These are phyloP conservation scores for Lepus timidus DNA, from an alignment of 2,113 vertebrate species.

Conservation along the genomic window DNA sequence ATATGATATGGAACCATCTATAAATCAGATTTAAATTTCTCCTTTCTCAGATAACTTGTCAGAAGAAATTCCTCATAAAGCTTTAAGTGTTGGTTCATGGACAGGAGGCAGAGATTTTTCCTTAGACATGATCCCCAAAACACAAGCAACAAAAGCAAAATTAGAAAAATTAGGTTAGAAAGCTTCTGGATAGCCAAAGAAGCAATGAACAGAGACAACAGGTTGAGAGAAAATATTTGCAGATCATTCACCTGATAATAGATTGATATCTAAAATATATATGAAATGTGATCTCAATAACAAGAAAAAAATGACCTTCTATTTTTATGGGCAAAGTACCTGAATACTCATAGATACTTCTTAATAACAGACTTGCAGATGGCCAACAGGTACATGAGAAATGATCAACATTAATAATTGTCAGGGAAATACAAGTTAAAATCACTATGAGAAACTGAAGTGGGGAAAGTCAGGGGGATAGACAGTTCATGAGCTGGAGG, in stretches of 20 bases:
- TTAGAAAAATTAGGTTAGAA: too few species aligned
- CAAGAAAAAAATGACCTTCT: not conserved
- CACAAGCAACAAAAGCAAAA: too few species aligned
- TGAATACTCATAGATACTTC: not conserved
- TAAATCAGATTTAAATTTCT: not conserved
- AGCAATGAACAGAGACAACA: too few species aligned
- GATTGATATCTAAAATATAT: not conserved
- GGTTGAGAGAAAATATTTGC: not conserved
- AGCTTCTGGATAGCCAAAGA: too few species aligned
- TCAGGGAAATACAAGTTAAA: not conserved
- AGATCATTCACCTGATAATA: not conserved
- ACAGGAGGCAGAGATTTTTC: not conserved
- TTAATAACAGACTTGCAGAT: not conserved
- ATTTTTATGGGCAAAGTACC: not conserved
- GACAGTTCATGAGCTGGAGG: too few species aligned
- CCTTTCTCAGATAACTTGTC: not conserved
- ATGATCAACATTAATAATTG: not conserved
- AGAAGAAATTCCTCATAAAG: not conserved
- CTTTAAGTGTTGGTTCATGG: not conserved
- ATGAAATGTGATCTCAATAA: not conserved
- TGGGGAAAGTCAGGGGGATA: too few species aligned
- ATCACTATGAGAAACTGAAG: not conserved
- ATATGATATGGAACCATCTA: too few species aligned
- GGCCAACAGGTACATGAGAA: not conserved
- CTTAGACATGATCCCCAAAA: not conserved